These are phyloP conservation scores for Arge pagana DNA, from an alignment of 2,888 invertebrate species.

Conservation along the genomic window DNA sequence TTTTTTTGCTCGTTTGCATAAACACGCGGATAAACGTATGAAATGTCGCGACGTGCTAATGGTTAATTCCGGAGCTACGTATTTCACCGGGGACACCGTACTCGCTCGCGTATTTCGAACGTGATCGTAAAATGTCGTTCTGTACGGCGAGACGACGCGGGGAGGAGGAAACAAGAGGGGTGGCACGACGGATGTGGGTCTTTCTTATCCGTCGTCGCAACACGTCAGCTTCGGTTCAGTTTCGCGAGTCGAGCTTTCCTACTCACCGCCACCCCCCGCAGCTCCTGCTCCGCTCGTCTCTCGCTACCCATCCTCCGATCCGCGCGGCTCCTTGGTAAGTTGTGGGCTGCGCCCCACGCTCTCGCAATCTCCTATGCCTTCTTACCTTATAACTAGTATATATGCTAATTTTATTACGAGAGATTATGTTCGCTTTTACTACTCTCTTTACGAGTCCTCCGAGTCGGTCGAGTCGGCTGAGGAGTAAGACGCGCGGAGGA, in stretches of 20 bases:
- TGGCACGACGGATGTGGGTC: too few relatives aligned
- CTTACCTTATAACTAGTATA: slow-evolving; percentile 22
- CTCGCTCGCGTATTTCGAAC: slow-evolving; percentile 16
- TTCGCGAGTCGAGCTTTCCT: too few relatives aligned
- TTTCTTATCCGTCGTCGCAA: too few relatives aligned
- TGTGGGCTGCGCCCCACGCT: slow-evolving; percentile 19
- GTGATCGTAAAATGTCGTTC: slow-evolving; percentile 19
- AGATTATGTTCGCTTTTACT: slow-evolving; percentile 23
- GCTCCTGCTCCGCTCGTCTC: too few relatives aligned
- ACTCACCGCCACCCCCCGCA: too few relatives aligned
- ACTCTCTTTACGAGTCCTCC: slow-evolving; percentile 22
- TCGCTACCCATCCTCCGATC: too few relatives aligned
- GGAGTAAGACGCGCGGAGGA: slow-evolving; percentile 8
- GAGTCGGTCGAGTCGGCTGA: too few relatives aligned
- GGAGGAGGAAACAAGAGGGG: too few relatives aligned
- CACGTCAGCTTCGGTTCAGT: too few relatives aligned
- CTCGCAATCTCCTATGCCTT: slow-evolving; percentile 11
- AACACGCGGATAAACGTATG: slow-evolving; percentile 8
- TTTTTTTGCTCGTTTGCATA: too few relatives aligned
- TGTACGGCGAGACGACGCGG: slow-evolving; percentile 12
- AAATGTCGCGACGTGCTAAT: slow-evolving; percentile 14
- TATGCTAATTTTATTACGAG: slow-evolving; percentile 22
- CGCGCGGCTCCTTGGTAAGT: too few relatives aligned
- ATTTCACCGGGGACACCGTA: slow-evolving; percentile 10
- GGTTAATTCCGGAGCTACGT: slow-evolving; percentile 15